A percentile compares a stretch with the other conserved stretches of the same genome.
These are phyloP conservation scores for Pomacea canaliculata DNA, from an alignment of 2,888 invertebrate species.

Conservation along the genomic window DNA sequence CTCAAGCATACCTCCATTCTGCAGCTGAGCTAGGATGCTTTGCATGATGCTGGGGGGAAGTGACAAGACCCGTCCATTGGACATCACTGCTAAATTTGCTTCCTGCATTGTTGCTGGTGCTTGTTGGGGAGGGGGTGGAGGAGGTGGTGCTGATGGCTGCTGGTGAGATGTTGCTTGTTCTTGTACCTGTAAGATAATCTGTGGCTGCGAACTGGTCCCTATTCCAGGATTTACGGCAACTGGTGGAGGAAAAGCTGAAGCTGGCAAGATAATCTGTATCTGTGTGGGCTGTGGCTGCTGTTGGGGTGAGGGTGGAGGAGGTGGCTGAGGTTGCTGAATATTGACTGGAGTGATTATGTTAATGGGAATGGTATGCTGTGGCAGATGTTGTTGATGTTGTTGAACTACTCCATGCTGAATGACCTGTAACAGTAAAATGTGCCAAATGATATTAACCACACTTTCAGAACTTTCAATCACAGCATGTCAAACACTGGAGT, in stretches of 20 bases:
- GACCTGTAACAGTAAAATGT: slow-evolving; percentile 6
- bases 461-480: too few species aligned
- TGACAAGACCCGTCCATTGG: slow-evolving; percentile 11
- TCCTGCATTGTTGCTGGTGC: slow-evolving; percentile 8
- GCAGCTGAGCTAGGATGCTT: slow-evolving; percentile 20
- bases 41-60: slow-evolving; percentile 10
- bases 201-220: slow-evolving; percentile 14
- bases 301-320: neutral
- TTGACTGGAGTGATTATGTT: slow-evolving; percentile 21
- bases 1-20: slow-evolving; percentile 12
- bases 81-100: slow-evolving; percentile 9
- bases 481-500: too few species aligned
- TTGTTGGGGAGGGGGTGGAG: slow-evolving; percentile 2
- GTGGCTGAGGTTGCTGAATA: slow-evolving; percentile 12
- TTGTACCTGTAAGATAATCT: slow-evolving; percentile 35
- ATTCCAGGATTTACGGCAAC: slow-evolving; percentile 5
- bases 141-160: slow-evolving; percentile 1
- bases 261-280: slow-evolving; percentile 36
- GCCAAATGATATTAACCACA: too few species aligned
- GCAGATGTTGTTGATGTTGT: slow-evolving; percentile 22
- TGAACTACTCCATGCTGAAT: slow-evolving; percentile 24
- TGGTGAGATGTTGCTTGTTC: neutral
- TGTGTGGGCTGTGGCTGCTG: slow-evolving; percentile 26
- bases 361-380: slow-evolving; percentile 22
- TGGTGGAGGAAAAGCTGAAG: slow-evolving; percentile 9